Conservation (phyloP, 2,797 vertebrate genomes). For the Champsocephalus esox region DNA sequence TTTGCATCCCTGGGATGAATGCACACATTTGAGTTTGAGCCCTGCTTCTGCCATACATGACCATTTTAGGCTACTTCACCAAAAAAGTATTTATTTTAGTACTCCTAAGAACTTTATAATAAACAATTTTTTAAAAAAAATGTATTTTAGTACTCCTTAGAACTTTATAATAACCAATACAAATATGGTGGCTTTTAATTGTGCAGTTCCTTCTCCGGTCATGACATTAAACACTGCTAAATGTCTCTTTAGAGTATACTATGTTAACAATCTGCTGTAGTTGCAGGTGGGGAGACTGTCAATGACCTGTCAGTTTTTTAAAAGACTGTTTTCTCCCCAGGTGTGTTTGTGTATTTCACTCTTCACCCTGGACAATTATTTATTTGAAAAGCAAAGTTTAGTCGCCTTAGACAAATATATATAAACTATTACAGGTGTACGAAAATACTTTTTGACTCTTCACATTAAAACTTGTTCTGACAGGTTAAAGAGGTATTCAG, state of each 20-base stretch:
- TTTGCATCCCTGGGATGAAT: no score
- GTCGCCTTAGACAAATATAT: neutral
- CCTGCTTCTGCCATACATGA: conserved; percentile 15
- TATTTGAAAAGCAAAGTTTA: conserved; percentile 1
- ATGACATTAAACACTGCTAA: neutral
- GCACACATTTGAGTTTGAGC: no score
- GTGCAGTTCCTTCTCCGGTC: neutral
- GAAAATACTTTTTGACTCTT: no score
- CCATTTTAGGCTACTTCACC: conserved; percentile 3
- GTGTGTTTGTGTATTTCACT: conserved; percentile 1
- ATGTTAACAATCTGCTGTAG: neutral
- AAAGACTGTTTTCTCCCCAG: neutral
- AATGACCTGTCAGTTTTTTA: neutral
- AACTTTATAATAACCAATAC: no score
- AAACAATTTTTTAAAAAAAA: no score
- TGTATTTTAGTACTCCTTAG: neutral
- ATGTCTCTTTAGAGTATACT: conserved; percentile 5
- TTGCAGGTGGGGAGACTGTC: neutral
- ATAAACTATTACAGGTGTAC: no score
- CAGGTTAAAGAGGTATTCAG: neutral
- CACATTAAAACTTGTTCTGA: conserved; percentile 4
- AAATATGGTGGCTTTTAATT: conserved; percentile 1
- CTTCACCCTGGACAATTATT: conserved; percentile 5
- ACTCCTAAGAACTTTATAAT: no score
- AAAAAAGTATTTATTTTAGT: neutral